Evolutionary conservation across 2,797 vertebrate genomes (phyloP).

Genomic region (Lophotriccus pileatus): DNA sequence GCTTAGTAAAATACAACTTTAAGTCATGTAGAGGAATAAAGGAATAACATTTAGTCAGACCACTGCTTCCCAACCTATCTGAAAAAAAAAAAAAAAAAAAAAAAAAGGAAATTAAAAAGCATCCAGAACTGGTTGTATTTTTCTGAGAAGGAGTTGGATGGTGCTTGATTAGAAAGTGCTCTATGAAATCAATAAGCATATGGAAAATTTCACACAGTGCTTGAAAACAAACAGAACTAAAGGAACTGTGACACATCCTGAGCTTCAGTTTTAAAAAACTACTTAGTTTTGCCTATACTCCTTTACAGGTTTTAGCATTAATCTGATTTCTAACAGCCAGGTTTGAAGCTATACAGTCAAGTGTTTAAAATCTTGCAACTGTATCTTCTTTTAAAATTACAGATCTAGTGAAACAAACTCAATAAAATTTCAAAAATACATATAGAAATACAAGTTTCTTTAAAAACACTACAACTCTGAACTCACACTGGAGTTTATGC

Average conservation of each 20-base stretch:
- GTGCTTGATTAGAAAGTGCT: not conserved
- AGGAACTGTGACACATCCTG: not conserved
- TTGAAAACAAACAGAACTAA: not conserved
- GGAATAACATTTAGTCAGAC: not conserved
- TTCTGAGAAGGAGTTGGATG: not conserved
- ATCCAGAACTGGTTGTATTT: not conserved
- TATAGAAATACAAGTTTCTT: not conserved
- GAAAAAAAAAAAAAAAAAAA: not conserved
- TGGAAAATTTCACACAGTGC: not conserved
- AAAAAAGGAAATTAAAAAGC: not conserved
- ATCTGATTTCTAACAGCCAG: not conserved
- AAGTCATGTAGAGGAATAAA: not conserved
- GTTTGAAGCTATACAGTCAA: not conserved
- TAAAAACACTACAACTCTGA: not conserved
- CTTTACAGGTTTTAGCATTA: not conserved
- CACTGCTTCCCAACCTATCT: fast-evolving
- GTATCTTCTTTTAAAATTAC: not conserved
- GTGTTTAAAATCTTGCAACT: not conserved
- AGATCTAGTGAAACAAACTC: not conserved
- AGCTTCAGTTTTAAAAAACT: not conserved
- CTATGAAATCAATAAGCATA: not conserved
- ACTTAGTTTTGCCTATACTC: not conserved
- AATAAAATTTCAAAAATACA: not conserved
- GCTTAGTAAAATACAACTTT: not conserved
- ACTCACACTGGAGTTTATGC: not conserved